Evolutionary conservation across 2,888 invertebrate species (phyloP), one percentile per base, ranked within the genome.

Genomic region (Pegoplata infirma): DNA sequence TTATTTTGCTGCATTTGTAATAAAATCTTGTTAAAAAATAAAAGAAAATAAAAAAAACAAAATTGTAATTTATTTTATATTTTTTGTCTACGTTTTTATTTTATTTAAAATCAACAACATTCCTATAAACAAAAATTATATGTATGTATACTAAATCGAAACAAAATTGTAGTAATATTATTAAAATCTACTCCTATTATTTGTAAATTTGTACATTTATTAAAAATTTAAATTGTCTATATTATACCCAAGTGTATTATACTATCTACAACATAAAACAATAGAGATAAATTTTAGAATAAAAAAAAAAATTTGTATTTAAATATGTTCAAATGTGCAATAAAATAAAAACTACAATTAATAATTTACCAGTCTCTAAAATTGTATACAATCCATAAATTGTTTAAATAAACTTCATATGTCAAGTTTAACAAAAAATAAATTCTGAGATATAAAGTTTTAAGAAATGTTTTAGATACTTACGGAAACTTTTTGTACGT

Each of bases 191-290:
- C n/a, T n/a, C n/a, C n/a, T n/a, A 32, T 51, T 69, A 59, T 36
- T 55, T 58, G 23, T 72, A 17, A 63, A 63, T 36, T 21, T 61
- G 61, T 67, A 36, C 19, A 59, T 58, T 59, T 61, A 51, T 67
- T 56, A 47, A 61, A 55, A 61, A 76, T 55, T 66, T 44, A 53
- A 46, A 66, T 61, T 40, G 61, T 61, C 66, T 66, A 21, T 49
- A 32, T 66, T 66, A 36, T 55, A 36, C 71, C 61, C 46, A 59
- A 36, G 61, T 55, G 61, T 55, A 63, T 76, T 49, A 21, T 49
- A 21, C 21, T 21, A 32, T 32, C 1, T 32, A 32, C 32, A 32
- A n/a, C 10, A 32, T 12, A 32, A n/a, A 12, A 32, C 32, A 32
- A 32, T 10, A 32, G 32, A 32, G 32, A 32, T 32, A 32, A 32